Base-by-base conservation (phyloP, 2,113 vertebrate genomes). In the Rhea pennata region DNA sequence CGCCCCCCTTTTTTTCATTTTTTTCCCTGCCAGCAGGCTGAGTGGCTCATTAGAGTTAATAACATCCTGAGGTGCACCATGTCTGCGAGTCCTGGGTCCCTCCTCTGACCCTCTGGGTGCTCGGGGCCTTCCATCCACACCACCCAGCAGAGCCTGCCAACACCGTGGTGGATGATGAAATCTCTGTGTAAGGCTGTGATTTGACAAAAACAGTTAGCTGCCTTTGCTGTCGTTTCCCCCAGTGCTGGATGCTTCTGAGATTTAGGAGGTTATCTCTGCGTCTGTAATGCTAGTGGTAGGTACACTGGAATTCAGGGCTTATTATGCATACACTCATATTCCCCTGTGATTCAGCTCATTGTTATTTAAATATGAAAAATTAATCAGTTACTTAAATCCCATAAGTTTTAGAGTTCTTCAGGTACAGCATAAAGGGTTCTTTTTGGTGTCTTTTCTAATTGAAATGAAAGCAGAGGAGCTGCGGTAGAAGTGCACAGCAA, bases 241-340 rank as follows among this genome's bases (percentile, higher is more conserved):
- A 5, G 53, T 3, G 62, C 17, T 31, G 65, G 20, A 19, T 9
- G 22, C 29, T 15, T 5, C 16, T 2, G 88, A 42, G 36, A 0
- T 40, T 80, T 1, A 1, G 84, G 86, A 23, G 40, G 13, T 16
- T 9, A 4, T 12, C 11, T 21, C 24, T 0, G 21, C 2, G 20
- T 14, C 33, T n/a, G 21, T 8, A 29, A n/a, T 9, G 0, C 8
- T 2, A 6, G 11, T 6, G 1, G 16, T 1, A 6, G 50, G 51
- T n/a, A 0, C 19, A 39, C 33, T 10, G 50, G 15, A 66, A 12
- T 2, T 15, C 0, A 16, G 44, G 59, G 22, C 8, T 16, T 51
- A 27, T 22, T 23, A 3, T 1, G n/a, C 8, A 0, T 15, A 11
- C 23, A 0, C 15, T 56, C 9, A 0, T 14, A 10, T 44, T 93